Conservation (phyloP, 2,113 vertebrate genomes). For the Boleophthalmus pectinirostris region DNA sequence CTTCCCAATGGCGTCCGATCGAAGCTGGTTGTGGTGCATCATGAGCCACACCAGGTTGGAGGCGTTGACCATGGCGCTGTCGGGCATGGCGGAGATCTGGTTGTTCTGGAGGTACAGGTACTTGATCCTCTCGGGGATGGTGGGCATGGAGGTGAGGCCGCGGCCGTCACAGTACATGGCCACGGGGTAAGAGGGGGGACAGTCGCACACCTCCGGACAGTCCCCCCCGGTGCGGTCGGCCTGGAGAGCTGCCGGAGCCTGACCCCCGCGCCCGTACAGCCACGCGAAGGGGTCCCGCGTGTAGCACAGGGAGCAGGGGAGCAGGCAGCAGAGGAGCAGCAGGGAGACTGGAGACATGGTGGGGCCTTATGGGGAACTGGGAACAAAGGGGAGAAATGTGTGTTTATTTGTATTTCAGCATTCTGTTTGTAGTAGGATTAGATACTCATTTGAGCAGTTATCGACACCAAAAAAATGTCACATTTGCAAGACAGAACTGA, state of each 20-base stretch:
- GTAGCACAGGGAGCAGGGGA: conserved; percentile 76
- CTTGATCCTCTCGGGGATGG: conserved; percentile 88
- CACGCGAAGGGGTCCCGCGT: conserved; percentile 82
- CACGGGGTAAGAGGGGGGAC: conserved; percentile 87
- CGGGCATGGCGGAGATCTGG: conserved; percentile 83
- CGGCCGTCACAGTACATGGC: conserved; percentile 95
- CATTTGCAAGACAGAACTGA: too few relatives aligned
- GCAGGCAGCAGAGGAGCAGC: conserved; percentile 67
- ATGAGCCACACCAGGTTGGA: conserved; percentile 91
- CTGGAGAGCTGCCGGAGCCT: conserved; percentile 50
- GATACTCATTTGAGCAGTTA: too few relatives aligned
- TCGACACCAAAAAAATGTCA: too few relatives aligned
- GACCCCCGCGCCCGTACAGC: conserved; percentile 78
- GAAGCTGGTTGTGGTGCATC: conserved; percentile 89
- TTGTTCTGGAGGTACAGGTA: conserved; percentile 97
- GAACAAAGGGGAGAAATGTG: not conserved
- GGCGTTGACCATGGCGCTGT: conserved; percentile 87
- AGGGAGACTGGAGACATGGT: conserved; percentile 69
- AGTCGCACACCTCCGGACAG: conserved; percentile 91
- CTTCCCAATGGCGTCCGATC: conserved; percentile 81
- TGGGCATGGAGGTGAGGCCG: conserved; percentile 85
- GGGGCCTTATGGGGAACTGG: not conserved
- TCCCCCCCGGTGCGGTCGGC: conserved; percentile 65
- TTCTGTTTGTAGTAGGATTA: too few relatives aligned
- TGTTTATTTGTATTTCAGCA: too few relatives aligned